These are phyloP conservation scores for Drosophila murphyi DNA, from an alignment of 1,140 invertebrate genomes.

Conservation along the genomic window DNA sequence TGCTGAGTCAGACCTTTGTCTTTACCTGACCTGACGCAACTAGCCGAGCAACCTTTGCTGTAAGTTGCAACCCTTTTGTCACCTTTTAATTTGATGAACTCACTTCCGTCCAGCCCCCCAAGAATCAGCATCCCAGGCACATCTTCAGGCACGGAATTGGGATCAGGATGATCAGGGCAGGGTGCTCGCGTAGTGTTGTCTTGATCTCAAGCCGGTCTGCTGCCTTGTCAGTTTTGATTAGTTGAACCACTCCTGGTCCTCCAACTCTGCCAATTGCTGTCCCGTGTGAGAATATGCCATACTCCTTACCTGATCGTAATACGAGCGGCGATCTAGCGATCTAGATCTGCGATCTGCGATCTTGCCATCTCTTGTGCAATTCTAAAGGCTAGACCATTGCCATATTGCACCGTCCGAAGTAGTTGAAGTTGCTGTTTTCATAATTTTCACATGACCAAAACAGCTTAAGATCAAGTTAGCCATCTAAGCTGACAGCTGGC, in stretches of 20 bases:
- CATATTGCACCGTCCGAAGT: conserved; percentile 49
- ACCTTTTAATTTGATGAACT: conserved; percentile 78
- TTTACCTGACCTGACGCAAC: conserved; percentile 65
- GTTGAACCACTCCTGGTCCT: conserved; percentile 73
- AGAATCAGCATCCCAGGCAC: conserved; percentile 20
- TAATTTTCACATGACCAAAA: conserved; percentile 83
- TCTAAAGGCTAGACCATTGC: conserved; percentile 30
- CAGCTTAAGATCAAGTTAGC: conserved; percentile 82
- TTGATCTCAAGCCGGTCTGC: conserved; percentile 72
- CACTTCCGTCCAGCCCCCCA: conserved; percentile 63
- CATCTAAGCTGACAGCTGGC: conserved; percentile 78
- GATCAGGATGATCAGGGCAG: conserved; percentile 29
- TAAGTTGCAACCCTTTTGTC: conserved; percentile 77
- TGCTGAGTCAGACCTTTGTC: conserved; percentile 50
- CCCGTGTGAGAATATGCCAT: conserved; percentile 66
- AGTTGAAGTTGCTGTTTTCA: conserved; percentile 58
- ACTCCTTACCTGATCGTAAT: conserved; percentile 60
- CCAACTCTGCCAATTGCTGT: conserved; percentile 28
- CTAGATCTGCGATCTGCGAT: conserved; percentile 24
- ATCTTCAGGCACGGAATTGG: conserved; percentile 3
- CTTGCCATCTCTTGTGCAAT: conserved; percentile 68
- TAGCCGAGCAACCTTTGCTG: conserved; percentile 41
- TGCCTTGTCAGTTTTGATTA: conserved; percentile 80
- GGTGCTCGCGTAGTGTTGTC: conserved; percentile 6
- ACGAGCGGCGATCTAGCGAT: conserved; percentile 69